Evolutionary conservation across 2,888 invertebrate species (phyloP).

Genomic region (Chironomus riparius): DNA sequence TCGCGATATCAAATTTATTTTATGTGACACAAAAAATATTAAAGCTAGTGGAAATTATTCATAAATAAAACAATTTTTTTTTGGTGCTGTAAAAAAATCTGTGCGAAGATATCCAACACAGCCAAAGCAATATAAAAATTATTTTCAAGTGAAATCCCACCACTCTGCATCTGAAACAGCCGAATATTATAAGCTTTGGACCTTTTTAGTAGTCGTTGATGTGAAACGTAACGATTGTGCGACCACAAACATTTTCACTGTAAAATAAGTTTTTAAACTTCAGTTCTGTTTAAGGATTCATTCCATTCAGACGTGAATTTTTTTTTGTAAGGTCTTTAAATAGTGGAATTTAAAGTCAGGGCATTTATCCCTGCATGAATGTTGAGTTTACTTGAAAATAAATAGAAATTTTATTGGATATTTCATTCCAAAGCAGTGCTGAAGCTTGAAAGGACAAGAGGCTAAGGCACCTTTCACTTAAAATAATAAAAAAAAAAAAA

Average conservation of each 20-base stretch:
- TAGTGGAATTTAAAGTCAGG: neutral
- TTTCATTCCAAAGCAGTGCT: neutral
- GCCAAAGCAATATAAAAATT: neutral
- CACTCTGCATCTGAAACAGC: neutral
- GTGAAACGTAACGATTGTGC: slow-evolving; percentile 13
- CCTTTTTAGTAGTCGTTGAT: slow-evolving; percentile 3
- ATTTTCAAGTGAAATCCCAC: neutral
- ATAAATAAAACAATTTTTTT: neutral
- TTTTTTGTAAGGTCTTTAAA: neutral
- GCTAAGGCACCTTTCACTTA: neutral
- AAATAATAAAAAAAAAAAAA: neutral
- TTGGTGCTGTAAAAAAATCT: neutral
- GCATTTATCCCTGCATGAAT: neutral
- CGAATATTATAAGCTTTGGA: neutral
- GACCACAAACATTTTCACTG: neutral
- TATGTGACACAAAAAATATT: too few species aligned
- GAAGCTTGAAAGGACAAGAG: neutral
- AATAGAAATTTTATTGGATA: neutral
- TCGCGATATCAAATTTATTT: too few species aligned
- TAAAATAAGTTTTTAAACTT: neutral
- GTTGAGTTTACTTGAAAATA: neutral
- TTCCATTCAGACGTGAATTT: slow-evolving; percentile 10
- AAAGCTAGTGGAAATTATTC: too few species aligned
- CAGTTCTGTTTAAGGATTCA: slow-evolving; percentile 25
- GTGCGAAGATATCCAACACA: neutral